These are phyloP conservation scores for Alloscopus bannaensis DNA, from an alignment of 2,888 invertebrate genomes.

Conservation along the genomic window DNA sequence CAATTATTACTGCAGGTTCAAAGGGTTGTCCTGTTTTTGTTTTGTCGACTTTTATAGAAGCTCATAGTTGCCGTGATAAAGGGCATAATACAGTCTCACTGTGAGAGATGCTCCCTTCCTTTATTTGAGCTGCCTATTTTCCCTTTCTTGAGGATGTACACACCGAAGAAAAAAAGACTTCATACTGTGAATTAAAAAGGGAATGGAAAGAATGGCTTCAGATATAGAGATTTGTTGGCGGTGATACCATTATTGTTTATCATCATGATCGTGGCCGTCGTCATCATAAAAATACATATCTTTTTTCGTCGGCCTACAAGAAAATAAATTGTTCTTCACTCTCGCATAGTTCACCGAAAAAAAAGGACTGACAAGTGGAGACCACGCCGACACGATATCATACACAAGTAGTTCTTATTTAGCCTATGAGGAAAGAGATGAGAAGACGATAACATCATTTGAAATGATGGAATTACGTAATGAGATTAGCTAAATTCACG, in stretches of 20 bases:
- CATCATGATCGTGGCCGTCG: conserved; percentile 37
- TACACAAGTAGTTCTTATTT: neutral
- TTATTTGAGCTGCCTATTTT: neutral
- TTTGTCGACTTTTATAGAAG: too few species aligned
- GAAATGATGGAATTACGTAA: conserved; percentile 11
- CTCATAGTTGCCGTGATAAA: too few species aligned
- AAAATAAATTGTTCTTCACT: conserved; percentile 23
- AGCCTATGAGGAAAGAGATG: too few species aligned
- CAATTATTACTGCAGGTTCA: conserved; percentile 2
- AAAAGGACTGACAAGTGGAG: too few species aligned
- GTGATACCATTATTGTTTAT: conserved; percentile 58
- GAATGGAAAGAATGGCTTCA: too few species aligned
- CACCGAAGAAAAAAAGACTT: conserved; percentile 43
- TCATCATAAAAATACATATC: conserved; percentile 26
- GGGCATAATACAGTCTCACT: too few species aligned
- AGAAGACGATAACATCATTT: neutral
- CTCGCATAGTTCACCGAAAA: conserved; percentile 49
- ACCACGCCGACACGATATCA: too few species aligned
- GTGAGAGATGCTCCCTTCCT: too few species aligned
- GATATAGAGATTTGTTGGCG: conserved; percentile 28
- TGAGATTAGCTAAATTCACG: too few species aligned
- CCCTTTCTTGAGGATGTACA: neutral
- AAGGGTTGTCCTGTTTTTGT: conserved; percentile 13
- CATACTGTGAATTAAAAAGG: conserved; percentile 62
- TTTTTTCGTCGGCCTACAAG: conserved; percentile 47